Base-by-base conservation (phyloP, 2,888 invertebrate genomes). In the Apamea monoglypha region DNA sequence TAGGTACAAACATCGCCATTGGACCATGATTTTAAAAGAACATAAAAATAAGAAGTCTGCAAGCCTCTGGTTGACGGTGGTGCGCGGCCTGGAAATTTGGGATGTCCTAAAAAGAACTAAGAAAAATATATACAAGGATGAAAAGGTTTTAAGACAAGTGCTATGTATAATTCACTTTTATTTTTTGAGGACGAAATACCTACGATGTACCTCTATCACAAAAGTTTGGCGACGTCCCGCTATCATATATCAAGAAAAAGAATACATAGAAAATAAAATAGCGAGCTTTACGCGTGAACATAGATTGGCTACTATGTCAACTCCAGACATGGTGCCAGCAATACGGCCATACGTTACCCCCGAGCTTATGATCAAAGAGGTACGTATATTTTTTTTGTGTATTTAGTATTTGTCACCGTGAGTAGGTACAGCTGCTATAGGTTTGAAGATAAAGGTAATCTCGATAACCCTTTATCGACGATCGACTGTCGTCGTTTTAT, bases 11-110 rank as follows among this genome's bases (percentile, higher is more conserved):
- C 95, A 95, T 78, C 94, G 96, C 1, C 92, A 91, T 50, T 96
- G 96, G 96, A 94, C 93, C 72, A 94, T 95, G 92, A 95, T 96
- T 81, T 67, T 96, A 14, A 94, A 92, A 82, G 96, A 96, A 79
- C 91, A 94, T 80, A 92, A 94, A 76, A 90, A 90, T 61, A 92
- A 91, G 69, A 94, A 92, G 74, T 78, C 88, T 47, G 87, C 89
- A 10, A 92, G 93, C 0, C 85, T 96, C 2, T 96, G 96, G 96
- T 89, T 96, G 16, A 92, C 91, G 1, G 89, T 93, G 2, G 84
- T 89, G 40, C 93, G 94, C 2, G 92, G 94, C 63, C 80, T 96
- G 10, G 96, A 96, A 90, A 95, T 96, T 69, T 96, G 96, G 96
- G 91, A 95, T 63, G 91, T 94, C 59, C 76, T 96, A 10, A 93